phyloP scores from a whole-genome alignment of 2,113 vertebrate species.

The Bufo bufo region DNA sequence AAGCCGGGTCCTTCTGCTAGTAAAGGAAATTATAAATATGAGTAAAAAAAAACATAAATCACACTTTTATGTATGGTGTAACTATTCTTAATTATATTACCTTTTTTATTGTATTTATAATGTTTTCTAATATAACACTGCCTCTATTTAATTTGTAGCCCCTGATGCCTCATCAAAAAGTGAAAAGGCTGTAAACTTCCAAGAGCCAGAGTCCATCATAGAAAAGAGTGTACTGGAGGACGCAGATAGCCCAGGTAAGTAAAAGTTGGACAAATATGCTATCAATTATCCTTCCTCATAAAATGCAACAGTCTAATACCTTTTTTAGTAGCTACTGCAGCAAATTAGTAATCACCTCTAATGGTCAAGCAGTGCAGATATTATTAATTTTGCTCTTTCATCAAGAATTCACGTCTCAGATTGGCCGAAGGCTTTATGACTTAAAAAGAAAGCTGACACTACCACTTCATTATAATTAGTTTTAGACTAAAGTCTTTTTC shows the following conservation, averaged over 20 bases:
- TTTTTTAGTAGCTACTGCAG: slow-evolving; percentile 72
- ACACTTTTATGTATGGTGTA: neutral
- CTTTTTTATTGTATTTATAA: neutral
- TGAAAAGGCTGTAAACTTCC: slow-evolving; percentile 74
- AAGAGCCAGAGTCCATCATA: slow-evolving; percentile 69
- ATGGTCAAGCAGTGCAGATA: slow-evolving; percentile 71
- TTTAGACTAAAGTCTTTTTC: slow-evolving; percentile 68
- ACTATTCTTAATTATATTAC: neutral
- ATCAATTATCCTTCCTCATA: slow-evolving; percentile 67
- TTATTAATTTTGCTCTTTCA: slow-evolving; percentile 75
- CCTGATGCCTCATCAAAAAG: slow-evolving; percentile 73
- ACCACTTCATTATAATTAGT: slow-evolving; percentile 77
- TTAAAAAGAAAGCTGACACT: slow-evolving; percentile 74
- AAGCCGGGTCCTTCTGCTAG: too few species aligned
- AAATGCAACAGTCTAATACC: slow-evolving; percentile 66
- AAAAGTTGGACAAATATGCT: slow-evolving; percentile 72
- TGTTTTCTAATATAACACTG: neutral
- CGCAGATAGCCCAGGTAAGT: slow-evolving; percentile 80
- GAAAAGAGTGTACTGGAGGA: slow-evolving; percentile 78
- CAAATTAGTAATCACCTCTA: slow-evolving; percentile 74
- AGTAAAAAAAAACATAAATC: neutral
- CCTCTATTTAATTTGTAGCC: slow-evolving; percentile 59
- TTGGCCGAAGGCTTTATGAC: slow-evolving; percentile 72
- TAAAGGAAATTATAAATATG: too few species aligned
- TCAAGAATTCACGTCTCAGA: slow-evolving; percentile 71